A percentile compares a stretch with the other conserved stretches of the same genome.
phyloP scores from a whole-genome alignment of 1,140 invertebrate genomes.

The Formica selysi region DNA sequence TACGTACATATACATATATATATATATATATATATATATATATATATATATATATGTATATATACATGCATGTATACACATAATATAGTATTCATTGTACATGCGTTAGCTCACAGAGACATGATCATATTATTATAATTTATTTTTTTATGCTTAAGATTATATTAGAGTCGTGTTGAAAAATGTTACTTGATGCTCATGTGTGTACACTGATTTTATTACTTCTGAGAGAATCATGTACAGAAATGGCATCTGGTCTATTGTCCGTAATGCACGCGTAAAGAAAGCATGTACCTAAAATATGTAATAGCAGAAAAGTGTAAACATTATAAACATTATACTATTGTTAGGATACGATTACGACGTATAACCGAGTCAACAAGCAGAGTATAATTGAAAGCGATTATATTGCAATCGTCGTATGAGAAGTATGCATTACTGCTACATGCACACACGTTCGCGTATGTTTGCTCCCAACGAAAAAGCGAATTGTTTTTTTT shows the following conservation, averaged over 20 bases:
- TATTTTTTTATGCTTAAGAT: slow-evolving; percentile 83
- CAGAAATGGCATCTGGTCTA: slow-evolving; percentile 61
- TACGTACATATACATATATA: background rate
- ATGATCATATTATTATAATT: slow-evolving; percentile 82
- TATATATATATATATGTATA: background rate
- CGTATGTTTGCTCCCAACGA: slow-evolving; percentile 63
- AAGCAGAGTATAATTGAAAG: slow-evolving; percentile 46
- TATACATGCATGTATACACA: slow-evolving; percentile 66
- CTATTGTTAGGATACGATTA: slow-evolving; percentile 34
- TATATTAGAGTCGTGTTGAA: slow-evolving; percentile 72
- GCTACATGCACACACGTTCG: background rate
- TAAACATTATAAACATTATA: slow-evolving; percentile 37
- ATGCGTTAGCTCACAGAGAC: slow-evolving; percentile 80
- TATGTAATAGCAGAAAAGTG: slow-evolving; percentile 65
- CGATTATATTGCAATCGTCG: slow-evolving; percentile 37
- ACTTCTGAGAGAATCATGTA: slow-evolving; percentile 60
- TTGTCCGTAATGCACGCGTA: slow-evolving; percentile 26
- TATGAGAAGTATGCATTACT: background rate
- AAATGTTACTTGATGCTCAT: slow-evolving; percentile 70
- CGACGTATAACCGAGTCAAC: slow-evolving; percentile 36
- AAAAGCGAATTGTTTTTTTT: slow-evolving; percentile 33
- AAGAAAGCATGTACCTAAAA: slow-evolving; percentile 66
- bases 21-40: background rate
- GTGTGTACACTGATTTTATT: slow-evolving; percentile 65
- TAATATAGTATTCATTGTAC: slow-evolving; percentile 82